These are phyloP conservation scores for Physeter macrocephalus DNA, from an alignment of 2,113 vertebrate genomes.

Conservation along the genomic window DNA sequence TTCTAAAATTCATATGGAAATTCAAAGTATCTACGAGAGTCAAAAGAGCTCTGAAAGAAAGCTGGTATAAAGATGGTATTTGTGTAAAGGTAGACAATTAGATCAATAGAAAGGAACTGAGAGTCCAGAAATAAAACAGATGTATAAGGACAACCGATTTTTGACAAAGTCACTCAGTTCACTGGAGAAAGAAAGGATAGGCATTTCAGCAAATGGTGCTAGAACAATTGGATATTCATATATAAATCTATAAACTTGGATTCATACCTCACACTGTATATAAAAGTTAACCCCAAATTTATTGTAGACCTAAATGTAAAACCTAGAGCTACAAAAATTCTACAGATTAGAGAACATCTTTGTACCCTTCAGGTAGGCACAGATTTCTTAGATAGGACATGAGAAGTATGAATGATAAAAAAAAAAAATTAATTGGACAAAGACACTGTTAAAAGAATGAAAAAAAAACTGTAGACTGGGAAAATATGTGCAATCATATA, in stretches of 20 bases:
- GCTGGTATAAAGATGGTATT: not conserved
- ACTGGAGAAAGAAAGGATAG: not conserved
- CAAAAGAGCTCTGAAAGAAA: not conserved
- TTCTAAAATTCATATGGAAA: slow-evolving; percentile 6
- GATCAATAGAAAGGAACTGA: not conserved
- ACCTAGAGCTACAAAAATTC: not conserved
- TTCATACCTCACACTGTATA: not conserved
- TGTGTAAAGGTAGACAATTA: not conserved
- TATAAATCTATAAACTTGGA: not conserved
- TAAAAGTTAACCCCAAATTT: not conserved
- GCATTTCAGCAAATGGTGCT: not conserved
- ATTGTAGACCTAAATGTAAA: not conserved
- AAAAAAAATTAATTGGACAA: not conserved
- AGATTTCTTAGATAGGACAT: not conserved
- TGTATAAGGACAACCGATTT: not conserved
- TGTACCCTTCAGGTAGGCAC: not conserved
- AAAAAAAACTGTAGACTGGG: not conserved
- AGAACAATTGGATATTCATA: not conserved
- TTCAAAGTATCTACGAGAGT: not conserved
- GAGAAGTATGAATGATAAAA: not conserved
- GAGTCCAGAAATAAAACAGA: not conserved
- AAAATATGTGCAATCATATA: not conserved
- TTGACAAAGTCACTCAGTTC: not conserved
- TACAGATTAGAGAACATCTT: not conserved
- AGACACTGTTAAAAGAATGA: not conserved